Base-by-base conservation (phyloP, 2,797 vertebrate genomes). In the Vespertilio murinus region DNA sequence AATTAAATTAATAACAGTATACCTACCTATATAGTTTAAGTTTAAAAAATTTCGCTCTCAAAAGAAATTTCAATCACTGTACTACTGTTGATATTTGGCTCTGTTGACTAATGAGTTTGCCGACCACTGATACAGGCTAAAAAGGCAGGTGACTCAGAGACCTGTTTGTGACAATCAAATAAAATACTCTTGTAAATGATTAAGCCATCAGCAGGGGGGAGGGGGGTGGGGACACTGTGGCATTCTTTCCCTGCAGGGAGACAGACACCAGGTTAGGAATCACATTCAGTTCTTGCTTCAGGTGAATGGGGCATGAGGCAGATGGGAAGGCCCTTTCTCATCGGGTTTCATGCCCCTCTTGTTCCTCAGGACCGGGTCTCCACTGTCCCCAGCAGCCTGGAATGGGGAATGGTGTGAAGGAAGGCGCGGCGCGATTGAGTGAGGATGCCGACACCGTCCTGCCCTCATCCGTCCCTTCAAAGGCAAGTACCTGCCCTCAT, bases 321-420 rank as follows among this genome's bases (percentile, higher is more conserved):
- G 16, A 13, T 25, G 14, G 20, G 14, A 6, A 25, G 20, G 40
- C 61, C 1, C 45, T 28, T 5, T 35, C n/a, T 49, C 14, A 0
- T 59, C 8, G 1, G 11, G 4, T 42, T 70, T 81, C 0, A 5
- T 2, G 5, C 28, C 3, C 16, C 16, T 75, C 40, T 20, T 67
- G n/a, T 30, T 42, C 80, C 45, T 45, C 23, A 98, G 98, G 97
- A 97, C 96, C 82, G 1, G 35, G 61, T 94, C 97, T 97, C 95
- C 98, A 94, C 96, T 97, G 97, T 97, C 94, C 96, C 49, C 71
- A 96, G 94, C 65, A 86, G 70, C 95, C 98, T 95, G 99, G 98
- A 93, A 99, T 99, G 99, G 99, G 99, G 98, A 99, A 98, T 98
- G 99, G 99, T 97, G 98, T 99, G 96, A 98, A 99, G 98, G 98